phyloP scores from a whole-genome alignment of 2,888 invertebrate species.

The Synergus laeviventris region DNA sequence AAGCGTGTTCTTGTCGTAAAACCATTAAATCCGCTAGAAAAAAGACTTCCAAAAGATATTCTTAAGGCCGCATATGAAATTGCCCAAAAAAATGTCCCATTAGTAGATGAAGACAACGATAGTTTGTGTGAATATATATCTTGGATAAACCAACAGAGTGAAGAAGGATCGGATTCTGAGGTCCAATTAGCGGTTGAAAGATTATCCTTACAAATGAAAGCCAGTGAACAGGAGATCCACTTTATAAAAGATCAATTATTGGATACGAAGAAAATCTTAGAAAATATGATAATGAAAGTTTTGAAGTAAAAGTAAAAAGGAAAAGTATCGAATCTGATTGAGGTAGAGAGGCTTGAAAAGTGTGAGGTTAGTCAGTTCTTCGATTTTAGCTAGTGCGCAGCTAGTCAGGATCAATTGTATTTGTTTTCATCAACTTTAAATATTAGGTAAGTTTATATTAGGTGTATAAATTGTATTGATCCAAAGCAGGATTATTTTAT shows the following conservation, averaged over 20 bases:
- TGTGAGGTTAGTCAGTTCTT: no score
- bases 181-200: constrained; percentile 62
- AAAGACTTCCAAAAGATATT: constrained; percentile 75
- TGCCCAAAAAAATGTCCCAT: constrained; percentile 71
- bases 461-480: no score
- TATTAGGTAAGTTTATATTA: no score
- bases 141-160: constrained; percentile 62
- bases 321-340: no score
- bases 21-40: constrained; percentile 76
- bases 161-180: constrained; percentile 56
- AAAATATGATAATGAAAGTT: constrained; percentile 60
- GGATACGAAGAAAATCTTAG: constrained; percentile 66
- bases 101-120: constrained; percentile 62
- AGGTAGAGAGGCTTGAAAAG: no score
- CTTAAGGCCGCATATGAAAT: constrained; percentile 75
- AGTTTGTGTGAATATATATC: constrained; percentile 58
- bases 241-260: constrained; percentile 66
- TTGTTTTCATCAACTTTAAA: no score
- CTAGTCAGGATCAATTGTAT: no score
- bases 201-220: constrained; percentile 61
- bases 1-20: constrained; percentile 75
- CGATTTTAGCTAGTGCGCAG: no score
- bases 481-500: no score
- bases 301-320: constrained; percentile 34
- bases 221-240: constrained; percentile 66